A percentile compares a stretch with the other conserved stretches of the same genome.
These are phyloP conservation scores for Ypsolopha sequella DNA, from an alignment of 2,888 invertebrate species.

Conservation along the genomic window DNA sequence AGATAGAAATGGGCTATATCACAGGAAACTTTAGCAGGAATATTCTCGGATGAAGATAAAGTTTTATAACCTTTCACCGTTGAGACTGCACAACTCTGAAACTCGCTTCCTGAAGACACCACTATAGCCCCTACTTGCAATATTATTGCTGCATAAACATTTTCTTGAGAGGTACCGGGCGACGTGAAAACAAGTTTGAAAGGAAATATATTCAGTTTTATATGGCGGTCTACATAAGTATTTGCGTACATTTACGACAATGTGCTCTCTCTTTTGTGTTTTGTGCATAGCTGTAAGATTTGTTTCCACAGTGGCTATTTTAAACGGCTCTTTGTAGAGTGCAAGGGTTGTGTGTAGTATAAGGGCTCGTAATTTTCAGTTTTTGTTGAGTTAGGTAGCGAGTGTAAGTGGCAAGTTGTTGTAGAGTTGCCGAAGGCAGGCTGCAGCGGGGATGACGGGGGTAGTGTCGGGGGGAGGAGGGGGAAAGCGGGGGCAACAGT, in stretches of 20 bases:
- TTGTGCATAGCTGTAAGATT: too few species aligned
- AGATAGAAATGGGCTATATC: not conserved
- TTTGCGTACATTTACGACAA: too few species aligned
- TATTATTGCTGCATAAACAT: not conserved
- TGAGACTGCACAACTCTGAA: not conserved
- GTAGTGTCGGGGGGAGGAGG: not conserved
- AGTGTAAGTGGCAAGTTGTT: constrained; percentile 1
- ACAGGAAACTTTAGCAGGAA: not conserved
- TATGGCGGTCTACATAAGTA: not conserved
- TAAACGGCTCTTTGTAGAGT: too few species aligned
- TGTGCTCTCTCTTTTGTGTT: too few species aligned
- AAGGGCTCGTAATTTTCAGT: not conserved
- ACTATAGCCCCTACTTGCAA: not conserved
- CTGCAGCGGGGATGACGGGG: too few species aligned
- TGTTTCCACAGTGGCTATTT: too few species aligned
- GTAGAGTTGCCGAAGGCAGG: not conserved
- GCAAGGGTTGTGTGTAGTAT: too few species aligned
- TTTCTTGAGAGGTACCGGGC: not conserved
- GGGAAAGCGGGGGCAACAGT: not conserved
- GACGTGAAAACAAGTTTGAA: not conserved
- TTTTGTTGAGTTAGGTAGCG: not conserved
- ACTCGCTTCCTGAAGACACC: not conserved
- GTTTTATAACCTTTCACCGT: constrained; percentile 2
- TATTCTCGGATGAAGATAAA: constrained; percentile 2
- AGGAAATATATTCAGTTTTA: not conserved